These are phyloP conservation scores for human (Homo sapiens) DNA, from an alignment of 2,113 vertebrate species.

Conservation along the genomic window DNA sequence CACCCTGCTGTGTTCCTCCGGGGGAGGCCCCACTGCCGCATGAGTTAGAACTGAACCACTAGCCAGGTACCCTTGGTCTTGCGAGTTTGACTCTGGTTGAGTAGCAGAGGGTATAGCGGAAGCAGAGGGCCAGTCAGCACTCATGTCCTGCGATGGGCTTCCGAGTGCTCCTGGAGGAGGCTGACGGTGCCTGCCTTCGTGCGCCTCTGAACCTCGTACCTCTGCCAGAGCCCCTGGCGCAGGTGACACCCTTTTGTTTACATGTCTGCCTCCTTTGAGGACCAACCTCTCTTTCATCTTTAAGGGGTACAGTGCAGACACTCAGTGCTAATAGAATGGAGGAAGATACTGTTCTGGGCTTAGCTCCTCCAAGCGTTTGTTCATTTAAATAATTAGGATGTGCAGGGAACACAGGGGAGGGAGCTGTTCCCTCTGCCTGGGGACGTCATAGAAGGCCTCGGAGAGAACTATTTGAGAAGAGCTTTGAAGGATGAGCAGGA, in stretches of 20 bases:
- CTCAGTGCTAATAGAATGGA: background rate
- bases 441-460: background rate
- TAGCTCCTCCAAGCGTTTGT: background rate
- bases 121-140: background rate
- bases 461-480: background rate
- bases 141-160: rapidly evolving
- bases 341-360: background rate
- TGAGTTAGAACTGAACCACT: background rate
- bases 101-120: background rate
- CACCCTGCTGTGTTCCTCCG: background rate
- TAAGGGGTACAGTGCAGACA: background rate
- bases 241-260: background rate
- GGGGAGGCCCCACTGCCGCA: background rate
- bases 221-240: background rate
- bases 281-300: background rate
- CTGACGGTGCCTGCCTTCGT: background rate
- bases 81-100: background rate
- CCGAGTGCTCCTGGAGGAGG: too few relatives aligned
- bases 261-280: background rate
- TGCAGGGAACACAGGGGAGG: background rate
- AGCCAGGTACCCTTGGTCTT: background rate
- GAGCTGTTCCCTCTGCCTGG: background rate
- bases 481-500: background rate
- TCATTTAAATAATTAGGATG: background rate
- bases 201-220: background rate